Percentiles rank a stretch among this genome's conserved stretches.
Conservation (phyloP, 64 coral and sea anemone species). For the Montipora capricornis region DNA sequence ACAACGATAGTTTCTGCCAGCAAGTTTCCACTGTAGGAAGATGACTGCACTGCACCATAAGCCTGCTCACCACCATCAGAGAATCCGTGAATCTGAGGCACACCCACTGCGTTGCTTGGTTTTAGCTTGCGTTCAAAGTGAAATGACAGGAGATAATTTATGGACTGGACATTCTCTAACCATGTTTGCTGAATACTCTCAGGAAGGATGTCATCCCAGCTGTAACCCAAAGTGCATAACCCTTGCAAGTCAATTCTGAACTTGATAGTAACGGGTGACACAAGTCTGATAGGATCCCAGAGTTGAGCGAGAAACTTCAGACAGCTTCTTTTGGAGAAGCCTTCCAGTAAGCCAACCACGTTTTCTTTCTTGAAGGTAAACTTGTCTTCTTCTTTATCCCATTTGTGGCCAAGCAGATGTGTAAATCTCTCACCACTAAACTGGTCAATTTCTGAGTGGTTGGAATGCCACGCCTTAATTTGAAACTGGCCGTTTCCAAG, state of each 20-base stretch:
- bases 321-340: too few species aligned
- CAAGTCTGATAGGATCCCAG: too few species aligned
- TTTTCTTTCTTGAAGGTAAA: too few species aligned
- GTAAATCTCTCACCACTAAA: too few species aligned
- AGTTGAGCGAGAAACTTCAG: too few species aligned
- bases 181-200: conserved; percentile 8
- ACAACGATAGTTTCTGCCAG: neutral
- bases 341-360: too few species aligned
- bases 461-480: too few species aligned
- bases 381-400: too few species aligned
- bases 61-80: conserved; percentile 30
- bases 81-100: conserved; percentile 46
- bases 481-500: too few species aligned
- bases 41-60: neutral
- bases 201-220: conserved; percentile 44
- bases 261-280: conserved; percentile 15
- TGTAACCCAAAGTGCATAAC: conserved; percentile 13
- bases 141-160: conserved; percentile 36
- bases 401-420: too few species aligned
- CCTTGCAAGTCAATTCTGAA: conserved; percentile 1
- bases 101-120: neutral
- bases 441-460: too few species aligned
- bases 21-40: conserved; percentile 21
- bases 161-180: conserved; percentile 9
- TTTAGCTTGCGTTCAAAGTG: conserved; percentile 25